These are phyloP conservation scores for Brachyhypopomus occidentalis DNA, from an alignment of 2,113 vertebrate species.

Conservation along the genomic window DNA sequence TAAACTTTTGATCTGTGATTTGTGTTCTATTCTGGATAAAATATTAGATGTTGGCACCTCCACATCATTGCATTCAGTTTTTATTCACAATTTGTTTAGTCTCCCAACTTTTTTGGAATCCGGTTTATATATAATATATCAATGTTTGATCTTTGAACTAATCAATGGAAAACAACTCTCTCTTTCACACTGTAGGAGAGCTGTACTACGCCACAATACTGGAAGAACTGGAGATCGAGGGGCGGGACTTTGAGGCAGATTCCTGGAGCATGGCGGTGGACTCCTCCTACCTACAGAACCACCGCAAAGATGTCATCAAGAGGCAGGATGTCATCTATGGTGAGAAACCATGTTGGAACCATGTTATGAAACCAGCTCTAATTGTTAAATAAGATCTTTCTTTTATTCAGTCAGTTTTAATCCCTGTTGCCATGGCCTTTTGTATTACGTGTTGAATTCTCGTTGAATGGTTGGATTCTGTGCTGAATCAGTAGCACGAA, in stretches of 20 bases:
- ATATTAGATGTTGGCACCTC: no score
- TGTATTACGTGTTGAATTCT: no score
- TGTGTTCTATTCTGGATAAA: no score
- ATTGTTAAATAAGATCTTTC: background rate
- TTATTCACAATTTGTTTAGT: no score
- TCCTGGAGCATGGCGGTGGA: constrained; percentile 93
- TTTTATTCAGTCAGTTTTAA: no score
- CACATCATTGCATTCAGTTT: no score
- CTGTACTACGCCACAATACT: constrained; percentile 80
- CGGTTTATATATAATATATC: no score
- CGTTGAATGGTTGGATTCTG: no score
- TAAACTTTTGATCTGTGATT: no score
- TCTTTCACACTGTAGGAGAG: constrained; percentile 61
- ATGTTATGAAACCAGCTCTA: background rate
- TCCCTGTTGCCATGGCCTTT: no score
- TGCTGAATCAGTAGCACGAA: no score
- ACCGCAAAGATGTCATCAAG: constrained; percentile 90
- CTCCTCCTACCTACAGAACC: constrained; percentile 82
- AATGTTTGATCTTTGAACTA: background rate
- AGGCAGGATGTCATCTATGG: constrained; percentile 94
- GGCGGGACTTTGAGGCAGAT: constrained; percentile 87
- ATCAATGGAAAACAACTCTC: background rate
- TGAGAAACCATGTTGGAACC: constrained; percentile 57
- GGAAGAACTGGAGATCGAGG: constrained; percentile 83
- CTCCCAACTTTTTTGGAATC: no score